Conservation (phyloP, 2,797 vertebrate genomes). For the Numenius phaeopus region DNA sequence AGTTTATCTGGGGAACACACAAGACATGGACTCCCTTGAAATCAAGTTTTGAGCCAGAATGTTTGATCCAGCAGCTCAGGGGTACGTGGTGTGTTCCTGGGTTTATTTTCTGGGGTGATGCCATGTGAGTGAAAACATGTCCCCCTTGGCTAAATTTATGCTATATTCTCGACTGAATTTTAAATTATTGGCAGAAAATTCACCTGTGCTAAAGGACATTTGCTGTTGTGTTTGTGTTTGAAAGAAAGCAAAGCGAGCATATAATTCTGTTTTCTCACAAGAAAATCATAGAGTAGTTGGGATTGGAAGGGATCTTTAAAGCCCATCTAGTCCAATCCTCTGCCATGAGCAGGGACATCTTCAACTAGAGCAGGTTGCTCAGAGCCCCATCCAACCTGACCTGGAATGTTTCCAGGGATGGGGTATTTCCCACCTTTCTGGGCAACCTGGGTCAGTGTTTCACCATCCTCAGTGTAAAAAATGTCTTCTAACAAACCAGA, state of each 20-base stretch:
- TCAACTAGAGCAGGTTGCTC: not conserved
- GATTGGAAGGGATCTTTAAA: not conserved
- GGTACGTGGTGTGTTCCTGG: not conserved
- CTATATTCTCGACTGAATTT: not conserved
- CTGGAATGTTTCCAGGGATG: not conserved
- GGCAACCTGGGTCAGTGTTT: not conserved
- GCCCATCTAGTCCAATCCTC: not conserved
- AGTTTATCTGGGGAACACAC: not conserved
- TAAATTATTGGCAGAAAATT: not conserved
- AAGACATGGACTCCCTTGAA: not conserved
- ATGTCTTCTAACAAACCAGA: not conserved
- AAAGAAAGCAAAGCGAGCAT: not conserved
- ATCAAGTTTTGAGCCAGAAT: not conserved
- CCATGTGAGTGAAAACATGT: not conserved
- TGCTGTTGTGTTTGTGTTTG: not conserved
- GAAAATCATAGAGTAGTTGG: not conserved
- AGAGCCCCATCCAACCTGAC: rapidly evolving
- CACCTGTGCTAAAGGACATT: not conserved
- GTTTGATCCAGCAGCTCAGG: not conserved
- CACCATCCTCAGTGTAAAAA: not conserved
- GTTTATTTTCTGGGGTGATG: not conserved
- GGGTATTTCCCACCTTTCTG: not conserved
- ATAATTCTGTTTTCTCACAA: not conserved
- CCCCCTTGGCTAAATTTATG: not conserved
- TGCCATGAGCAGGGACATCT: not conserved